Evolutionary conservation across 2,888 invertebrate species (phyloP), one percentile per base, ranked within the genome.

Genomic region (Ectemnius cavifrons): DNA sequence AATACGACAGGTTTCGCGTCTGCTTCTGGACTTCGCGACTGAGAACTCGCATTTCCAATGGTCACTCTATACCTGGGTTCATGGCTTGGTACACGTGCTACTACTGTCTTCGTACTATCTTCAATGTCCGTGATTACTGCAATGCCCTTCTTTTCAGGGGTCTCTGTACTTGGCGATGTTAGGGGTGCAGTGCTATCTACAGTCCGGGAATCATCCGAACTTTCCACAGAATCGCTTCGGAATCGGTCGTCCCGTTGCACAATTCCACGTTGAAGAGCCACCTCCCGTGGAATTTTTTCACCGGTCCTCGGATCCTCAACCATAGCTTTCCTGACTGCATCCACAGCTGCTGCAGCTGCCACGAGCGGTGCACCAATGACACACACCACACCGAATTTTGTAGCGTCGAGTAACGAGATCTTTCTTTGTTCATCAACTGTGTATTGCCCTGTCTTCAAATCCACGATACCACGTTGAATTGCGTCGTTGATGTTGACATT

Each of bases 291-390:
- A 80, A 97, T 92, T 87, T 94, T 94, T 88, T 96, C 94, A 2
- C 96, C 97, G 0, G 96, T 95, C 83, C 93, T 94, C 0, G 97
- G 97, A 91, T 98, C 97, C 68, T 94, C 92, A 14, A 95, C 93
- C 92, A 95, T 94, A 3, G 93, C 92, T 79, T 88, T 89, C 74
- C 90, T 91, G 4, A 95, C 93, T 0, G 94, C 93, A 89, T 95
- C 94, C 68, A 95, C 93, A 0, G 94, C 93, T 80, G 94, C 94
- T 71, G 95, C 94, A 1, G 94, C 94, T 4, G 95, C 95, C 4
- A 95, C 93, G 64, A 96, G 91, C 1, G 97, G 96, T 8, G 95
- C 94, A 57, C 96, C 97, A 62, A 94, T 89, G 11, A 97, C 95
- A 14, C 93, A 93, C 5, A 97, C 90, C n/a, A 96, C 91, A 14